Base-by-base conservation (phyloP, 2,797 vertebrate genomes). In the Fratercula arctica region DNA sequence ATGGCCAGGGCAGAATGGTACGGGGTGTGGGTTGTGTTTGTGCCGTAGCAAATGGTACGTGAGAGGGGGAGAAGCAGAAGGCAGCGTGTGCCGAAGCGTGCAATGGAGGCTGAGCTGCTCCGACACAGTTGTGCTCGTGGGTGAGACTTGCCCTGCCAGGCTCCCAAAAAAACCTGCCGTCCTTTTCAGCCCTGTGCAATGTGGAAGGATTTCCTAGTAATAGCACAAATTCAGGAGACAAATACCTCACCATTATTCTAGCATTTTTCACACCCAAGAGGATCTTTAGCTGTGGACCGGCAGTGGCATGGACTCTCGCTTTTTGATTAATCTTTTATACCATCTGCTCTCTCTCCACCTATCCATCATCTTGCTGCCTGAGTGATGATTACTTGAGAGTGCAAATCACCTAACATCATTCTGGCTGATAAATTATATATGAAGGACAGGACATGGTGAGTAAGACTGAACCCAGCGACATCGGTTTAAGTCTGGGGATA, bases 251-350 rank as follows among this genome's bases (percentile, higher is more conserved):
- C 87, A 96, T 95, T 96, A 91, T 95, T 89, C 57, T 16, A 92
- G 85, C 82, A 92, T 96, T 97, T 97, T 95, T 97, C 95, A 96
- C 63, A 91, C 96, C 61, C 94, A 91, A 89, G 93, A 93, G 89
- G 76, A 93, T 96, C 95, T 94, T 95, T 84, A 96, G 69, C 90
- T 84, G 61, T 48, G 82, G 95, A 89, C 51, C 20, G 1, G 80
- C 72, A 94, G 87, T 92, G 85, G 90, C 90, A 86, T 0, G 11
- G 90, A 79, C 78, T 93, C 89, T 57, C 0, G 1, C 75, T 86
- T 95, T 96, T 96, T 97, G 95, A 96, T 97, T 96, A 95, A 96
- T 97, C 92, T 96, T 94, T 96, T 66, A 96, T 94, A 96, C 93
- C 94, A 93, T 96, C 95, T 97, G 93, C 85, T 93, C 85, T 96